Conservation (phyloP, 2,888 invertebrate genomes). For the Osmoderma eremita region DNA sequence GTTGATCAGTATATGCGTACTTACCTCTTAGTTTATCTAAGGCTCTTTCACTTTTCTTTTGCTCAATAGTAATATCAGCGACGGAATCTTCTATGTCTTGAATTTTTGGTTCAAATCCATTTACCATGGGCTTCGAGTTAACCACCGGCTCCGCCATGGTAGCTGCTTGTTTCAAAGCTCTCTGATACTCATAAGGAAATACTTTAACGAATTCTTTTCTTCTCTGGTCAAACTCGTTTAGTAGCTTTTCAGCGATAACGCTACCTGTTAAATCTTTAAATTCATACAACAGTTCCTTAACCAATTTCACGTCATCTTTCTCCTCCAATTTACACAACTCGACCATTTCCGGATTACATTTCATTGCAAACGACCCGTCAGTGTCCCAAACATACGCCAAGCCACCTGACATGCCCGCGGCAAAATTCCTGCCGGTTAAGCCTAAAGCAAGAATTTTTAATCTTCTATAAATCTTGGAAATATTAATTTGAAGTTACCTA, state of each 20-base stretch:
- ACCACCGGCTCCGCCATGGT: conserved; percentile 59
- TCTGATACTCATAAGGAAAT: conserved; percentile 96
- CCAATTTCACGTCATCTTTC: conserved; percentile 79
- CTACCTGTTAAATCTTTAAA: conserved; percentile 87
- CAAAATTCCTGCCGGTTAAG: conserved; percentile 96
- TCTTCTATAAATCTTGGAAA: neutral
- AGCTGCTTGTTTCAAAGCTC: conserved; percentile 78
- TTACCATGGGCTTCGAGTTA: conserved; percentile 46
- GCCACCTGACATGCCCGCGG: conserved; percentile 96
- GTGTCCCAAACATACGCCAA: conserved; percentile 95
- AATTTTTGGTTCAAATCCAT: conserved; percentile 60
- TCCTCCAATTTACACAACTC: conserved; percentile 85
- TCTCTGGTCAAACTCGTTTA: conserved; percentile 81
- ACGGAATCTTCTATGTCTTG: conserved; percentile 90
- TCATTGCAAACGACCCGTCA: conserved; percentile 83
- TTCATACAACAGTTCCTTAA: conserved; percentile 82
- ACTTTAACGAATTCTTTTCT: conserved; percentile 89
- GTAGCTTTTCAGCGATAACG: conserved; percentile 79
- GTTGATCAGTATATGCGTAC: neutral
- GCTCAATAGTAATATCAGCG: conserved; percentile 78
- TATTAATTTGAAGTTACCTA: conserved; percentile 61
- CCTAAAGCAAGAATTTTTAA: conserved; percentile 64
- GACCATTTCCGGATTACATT: conserved; percentile 97
- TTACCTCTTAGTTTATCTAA: conserved; percentile 78
- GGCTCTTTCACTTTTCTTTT: conserved; percentile 83